These are phyloP conservation scores for Nesogale talazaci DNA, from an alignment of 2,113 vertebrate species.

Conservation along the genomic window DNA sequence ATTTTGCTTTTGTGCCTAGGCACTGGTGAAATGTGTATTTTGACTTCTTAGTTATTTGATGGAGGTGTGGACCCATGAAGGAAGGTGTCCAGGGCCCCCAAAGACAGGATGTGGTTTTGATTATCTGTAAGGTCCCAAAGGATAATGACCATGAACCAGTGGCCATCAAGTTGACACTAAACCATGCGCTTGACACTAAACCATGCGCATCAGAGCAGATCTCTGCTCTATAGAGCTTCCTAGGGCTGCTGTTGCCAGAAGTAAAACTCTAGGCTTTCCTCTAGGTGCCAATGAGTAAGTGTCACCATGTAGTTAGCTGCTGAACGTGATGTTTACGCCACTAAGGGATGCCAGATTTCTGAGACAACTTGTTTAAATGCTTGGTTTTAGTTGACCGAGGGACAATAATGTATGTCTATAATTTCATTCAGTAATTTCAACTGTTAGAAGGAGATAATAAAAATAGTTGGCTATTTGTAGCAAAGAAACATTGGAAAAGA, in stretches of 20 bases:
- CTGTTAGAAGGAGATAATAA: slow-evolving; percentile 25
- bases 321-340: neutral
- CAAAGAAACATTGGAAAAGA: slow-evolving; percentile 29
- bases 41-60: neutral
- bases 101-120: neutral
- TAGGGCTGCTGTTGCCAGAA: neutral
- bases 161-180: neutral
- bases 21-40: neutral
- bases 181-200: neutral
- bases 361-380: neutral
- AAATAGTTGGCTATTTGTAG: slow-evolving; percentile 25
- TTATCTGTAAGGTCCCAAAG: neutral
- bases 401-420: neutral
- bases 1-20: neutral
- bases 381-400: neutral
- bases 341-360: neutral
- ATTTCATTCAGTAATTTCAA: slow-evolving; percentile 32
- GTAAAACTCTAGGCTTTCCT: neutral
- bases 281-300: neutral
- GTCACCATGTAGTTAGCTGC: neutral
- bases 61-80: neutral
- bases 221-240: neutral
- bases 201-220: neutral
- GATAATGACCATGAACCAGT: neutral
- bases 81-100: neutral